Percentiles rank a stretch among this genome's conserved stretches.
These are phyloP conservation scores for Drosophila mayaguana DNA, from an alignment of 2,888 invertebrate species.

Conservation along the genomic window DNA sequence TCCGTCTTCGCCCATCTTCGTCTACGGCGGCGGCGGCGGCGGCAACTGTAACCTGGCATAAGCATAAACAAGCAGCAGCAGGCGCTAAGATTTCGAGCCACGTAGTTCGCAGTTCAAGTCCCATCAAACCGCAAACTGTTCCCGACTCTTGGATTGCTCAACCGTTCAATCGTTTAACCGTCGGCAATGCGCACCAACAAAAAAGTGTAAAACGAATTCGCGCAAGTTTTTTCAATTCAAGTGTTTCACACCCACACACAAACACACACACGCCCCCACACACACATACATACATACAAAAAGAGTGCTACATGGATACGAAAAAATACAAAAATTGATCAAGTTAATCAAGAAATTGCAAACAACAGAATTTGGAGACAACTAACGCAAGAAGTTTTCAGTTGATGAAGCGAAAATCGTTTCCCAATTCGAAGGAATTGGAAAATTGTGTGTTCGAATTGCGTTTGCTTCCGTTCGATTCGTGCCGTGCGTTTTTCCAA, in stretches of 20 bases:
- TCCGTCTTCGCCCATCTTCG: slow-evolving; percentile 6
- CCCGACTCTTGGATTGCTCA: slow-evolving; percentile 35
- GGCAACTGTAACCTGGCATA: slow-evolving; percentile 30
- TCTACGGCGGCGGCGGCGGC: slow-evolving; percentile 27
- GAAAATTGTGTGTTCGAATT: slow-evolving; percentile 31
- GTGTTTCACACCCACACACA: slow-evolving; percentile 21
- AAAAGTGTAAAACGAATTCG: slow-evolving; percentile 26
- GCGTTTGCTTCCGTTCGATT: slow-evolving; percentile 13
- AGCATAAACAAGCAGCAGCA: slow-evolving; percentile 42
- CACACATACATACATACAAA: background rate
- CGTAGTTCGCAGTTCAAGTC: slow-evolving; percentile 21
- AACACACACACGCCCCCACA: slow-evolving; percentile 9
- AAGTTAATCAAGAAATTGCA: slow-evolving; percentile 4
- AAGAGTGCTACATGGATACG: slow-evolving; percentile 15
- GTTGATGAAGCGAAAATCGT: slow-evolving; percentile 31
- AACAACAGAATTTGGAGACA: slow-evolving; percentile 30
- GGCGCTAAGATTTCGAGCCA: slow-evolving; percentile 40
- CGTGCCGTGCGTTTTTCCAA: slow-evolving; percentile 44
- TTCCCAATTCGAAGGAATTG: slow-evolving; percentile 39
- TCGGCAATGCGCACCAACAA: slow-evolving; percentile 51
- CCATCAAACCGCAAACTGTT: slow-evolving; percentile 38
- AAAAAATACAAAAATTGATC: slow-evolving; percentile 10
- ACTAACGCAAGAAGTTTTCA: slow-evolving; percentile 18
- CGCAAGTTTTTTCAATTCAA: slow-evolving; percentile 21
- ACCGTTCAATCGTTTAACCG: slow-evolving; percentile 49